Conservation (phyloP, 2,797 vertebrate genomes). For the Orestias chungarensis region DNA sequence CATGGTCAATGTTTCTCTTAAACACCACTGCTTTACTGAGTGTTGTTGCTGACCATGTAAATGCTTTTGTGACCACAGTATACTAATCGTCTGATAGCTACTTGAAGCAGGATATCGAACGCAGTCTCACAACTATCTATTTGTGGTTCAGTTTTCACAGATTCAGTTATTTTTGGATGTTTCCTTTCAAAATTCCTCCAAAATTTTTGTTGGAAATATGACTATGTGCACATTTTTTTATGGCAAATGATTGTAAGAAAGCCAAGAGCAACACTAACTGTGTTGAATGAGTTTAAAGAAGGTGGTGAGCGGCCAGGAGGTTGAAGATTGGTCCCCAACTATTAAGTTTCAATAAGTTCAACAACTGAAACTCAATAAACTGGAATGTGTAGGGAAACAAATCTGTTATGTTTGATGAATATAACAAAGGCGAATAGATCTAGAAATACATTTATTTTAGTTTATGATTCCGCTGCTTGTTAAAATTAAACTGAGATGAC, state of each 20-base stretch:
- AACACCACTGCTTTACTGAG: too few relatives aligned
- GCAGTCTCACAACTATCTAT: too few relatives aligned
- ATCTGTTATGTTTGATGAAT: not conserved
- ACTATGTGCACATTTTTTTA: too few relatives aligned
- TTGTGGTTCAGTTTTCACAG: too few relatives aligned
- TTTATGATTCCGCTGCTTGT: not conserved
- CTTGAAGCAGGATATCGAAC: slow-evolving; percentile 43
- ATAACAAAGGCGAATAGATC: not conserved
- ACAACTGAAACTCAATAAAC: slow-evolving; percentile 5
- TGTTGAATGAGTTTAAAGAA: not conserved
- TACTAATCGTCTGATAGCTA: slow-evolving; percentile 58
- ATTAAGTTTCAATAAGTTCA: slow-evolving; percentile 42
- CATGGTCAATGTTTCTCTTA: too few relatives aligned
- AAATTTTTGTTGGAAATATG: too few relatives aligned
- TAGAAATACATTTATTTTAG: not conserved
- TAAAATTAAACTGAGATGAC: not conserved
- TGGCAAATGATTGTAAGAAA: not conserved
- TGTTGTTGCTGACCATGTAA: too few relatives aligned
- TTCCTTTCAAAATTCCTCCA: too few relatives aligned
- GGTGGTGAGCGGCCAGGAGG: not conserved
- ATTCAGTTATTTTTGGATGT: too few relatives aligned
- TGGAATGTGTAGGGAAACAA: not conserved
- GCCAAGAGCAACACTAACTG: not conserved
- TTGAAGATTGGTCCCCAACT: slow-evolving; percentile 5
- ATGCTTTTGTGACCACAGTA: too few relatives aligned